Percentiles rank a stretch among this genome's conserved stretches.
These are phyloP conservation scores for Nephrotoma guestfalica DNA, from an alignment of 2,888 invertebrate species.

Conservation along the genomic window DNA sequence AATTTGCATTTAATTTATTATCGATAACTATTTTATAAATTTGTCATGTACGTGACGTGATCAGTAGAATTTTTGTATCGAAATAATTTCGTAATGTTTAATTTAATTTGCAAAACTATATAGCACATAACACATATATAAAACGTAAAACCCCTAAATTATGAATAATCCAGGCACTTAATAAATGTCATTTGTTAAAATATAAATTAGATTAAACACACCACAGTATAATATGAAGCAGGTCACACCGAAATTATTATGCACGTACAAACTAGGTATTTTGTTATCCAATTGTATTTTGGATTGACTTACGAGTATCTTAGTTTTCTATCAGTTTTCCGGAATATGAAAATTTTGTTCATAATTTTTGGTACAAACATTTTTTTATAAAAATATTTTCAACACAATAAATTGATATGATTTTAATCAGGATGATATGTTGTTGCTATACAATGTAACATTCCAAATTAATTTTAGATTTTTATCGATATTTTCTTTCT, in stretches of 20 bases:
- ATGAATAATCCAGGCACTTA: neutral
- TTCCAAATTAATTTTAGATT: neutral
- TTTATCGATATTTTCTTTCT: neutral
- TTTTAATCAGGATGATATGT: neutral
- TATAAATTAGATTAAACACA: neutral
- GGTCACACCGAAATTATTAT: neutral
- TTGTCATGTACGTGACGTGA: neutral
- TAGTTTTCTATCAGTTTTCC: neutral
- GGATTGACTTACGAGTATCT: neutral
- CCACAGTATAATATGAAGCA: neutral
- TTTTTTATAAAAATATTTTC: neutral
- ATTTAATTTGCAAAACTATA: neutral
- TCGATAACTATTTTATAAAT: neutral
- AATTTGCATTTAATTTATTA: neutral
- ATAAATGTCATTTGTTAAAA: neutral
- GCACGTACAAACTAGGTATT: neutral
- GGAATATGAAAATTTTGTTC: neutral
- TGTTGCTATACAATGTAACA: neutral
- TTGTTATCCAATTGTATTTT: neutral
- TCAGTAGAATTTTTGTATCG: neutral
- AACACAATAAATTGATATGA: neutral
- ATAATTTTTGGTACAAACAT: neutral
- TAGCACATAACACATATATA: neutral
- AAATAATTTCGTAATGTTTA: neutral
- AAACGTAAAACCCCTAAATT: neutral